Evolutionary conservation across 2,797 vertebrate genomes (phyloP).

Genomic region (Propithecus perrieri): DNA sequence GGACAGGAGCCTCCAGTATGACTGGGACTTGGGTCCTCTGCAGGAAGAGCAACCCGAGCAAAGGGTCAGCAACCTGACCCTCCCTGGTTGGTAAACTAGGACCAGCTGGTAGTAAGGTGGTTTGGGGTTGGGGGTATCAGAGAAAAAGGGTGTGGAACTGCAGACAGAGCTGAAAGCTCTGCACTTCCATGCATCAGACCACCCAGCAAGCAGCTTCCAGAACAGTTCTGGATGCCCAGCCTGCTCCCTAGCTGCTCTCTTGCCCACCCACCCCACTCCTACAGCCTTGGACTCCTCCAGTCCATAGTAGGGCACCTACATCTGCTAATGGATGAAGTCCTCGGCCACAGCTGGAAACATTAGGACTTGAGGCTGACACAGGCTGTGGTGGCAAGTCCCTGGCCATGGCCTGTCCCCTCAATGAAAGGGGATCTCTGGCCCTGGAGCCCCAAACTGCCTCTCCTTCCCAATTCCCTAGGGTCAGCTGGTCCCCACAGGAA

Average conservation of each 20-base stretch:
- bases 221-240: neutral
- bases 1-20: neutral
- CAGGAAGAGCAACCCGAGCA: neutral
- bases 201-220: neutral
- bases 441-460: neutral
- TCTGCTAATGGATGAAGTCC: neutral
- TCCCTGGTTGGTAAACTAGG: neutral
- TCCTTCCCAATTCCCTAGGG: neutral
- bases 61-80: neutral
- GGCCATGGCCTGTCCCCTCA: neutral
- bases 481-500: neutral
- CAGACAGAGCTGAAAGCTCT: neutral
- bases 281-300: neutral
- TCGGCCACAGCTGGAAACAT: neutral
- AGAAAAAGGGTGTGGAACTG: neutral
- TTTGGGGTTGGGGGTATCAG: neutral
- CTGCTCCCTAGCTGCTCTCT: neutral
- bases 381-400: neutral
- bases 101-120: neutral
- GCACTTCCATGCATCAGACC: neutral
- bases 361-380: neutral
- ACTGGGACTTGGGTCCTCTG: neutral
- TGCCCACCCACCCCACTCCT: neutral
- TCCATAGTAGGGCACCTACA: neutral
- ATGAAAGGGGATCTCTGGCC: neutral